These are phyloP conservation scores for Rhinichthys osculus DNA, from an alignment of 2,797 vertebrate species.

Conservation along the genomic window DNA sequence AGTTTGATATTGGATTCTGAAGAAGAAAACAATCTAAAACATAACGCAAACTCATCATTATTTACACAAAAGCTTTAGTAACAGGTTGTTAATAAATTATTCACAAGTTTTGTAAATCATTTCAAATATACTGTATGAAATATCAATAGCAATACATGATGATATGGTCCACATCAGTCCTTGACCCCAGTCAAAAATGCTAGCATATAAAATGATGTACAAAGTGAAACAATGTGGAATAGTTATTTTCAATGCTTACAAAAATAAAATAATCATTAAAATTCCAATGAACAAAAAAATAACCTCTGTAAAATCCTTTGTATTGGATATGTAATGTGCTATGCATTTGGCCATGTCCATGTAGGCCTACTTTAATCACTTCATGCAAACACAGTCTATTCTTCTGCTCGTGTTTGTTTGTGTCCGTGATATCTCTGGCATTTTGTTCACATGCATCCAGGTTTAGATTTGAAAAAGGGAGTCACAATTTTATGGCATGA, in stretches of 20 bases:
- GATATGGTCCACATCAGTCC: not conserved
- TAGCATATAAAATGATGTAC: not conserved
- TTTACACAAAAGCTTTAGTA: slow-evolving; percentile 21
- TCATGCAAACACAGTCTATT: not conserved
- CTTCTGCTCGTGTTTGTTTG: not conserved
- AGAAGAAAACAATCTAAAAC: not conserved
- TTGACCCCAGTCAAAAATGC: slow-evolving; percentile 13
- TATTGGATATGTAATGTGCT: not conserved
- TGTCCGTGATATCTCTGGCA: not conserved
- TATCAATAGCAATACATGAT: slow-evolving; percentile 5
- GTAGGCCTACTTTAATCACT: not conserved
- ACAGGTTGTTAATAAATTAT: slow-evolving; percentile 23
- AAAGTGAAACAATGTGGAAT: not conserved
- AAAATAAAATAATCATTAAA: slow-evolving; percentile 47
- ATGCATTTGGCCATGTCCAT: slow-evolving; percentile 2
- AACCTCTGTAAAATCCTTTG: not conserved
- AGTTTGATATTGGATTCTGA: no score
- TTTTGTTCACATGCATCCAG: not conserved
- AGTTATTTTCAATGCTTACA: slow-evolving; percentile 25
- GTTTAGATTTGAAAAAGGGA: not conserved
- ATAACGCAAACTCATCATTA: not conserved
- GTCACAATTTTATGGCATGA: not conserved
- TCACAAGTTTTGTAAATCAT: not conserved
- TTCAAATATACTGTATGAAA: not conserved
- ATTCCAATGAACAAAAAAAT: not conserved